Evolutionary conservation across 1,140 invertebrate genomes (phyloP), one percentile per base, ranked within the genome.

Genomic region (Pteromalus puparum): DNA sequence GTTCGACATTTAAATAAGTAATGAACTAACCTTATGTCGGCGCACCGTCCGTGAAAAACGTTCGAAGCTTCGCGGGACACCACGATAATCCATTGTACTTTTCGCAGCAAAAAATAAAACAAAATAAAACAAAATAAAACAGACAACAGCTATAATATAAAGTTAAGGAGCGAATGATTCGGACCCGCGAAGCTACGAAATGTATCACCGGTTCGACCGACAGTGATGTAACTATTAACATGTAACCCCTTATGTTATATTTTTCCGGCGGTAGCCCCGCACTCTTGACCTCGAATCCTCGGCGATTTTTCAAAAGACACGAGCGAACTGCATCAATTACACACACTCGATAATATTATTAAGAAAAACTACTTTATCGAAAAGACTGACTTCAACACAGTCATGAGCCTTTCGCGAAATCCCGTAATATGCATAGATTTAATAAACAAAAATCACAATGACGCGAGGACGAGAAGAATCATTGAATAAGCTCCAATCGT

Each of bases 161-260:
- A 21, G 53, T 61, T 61, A 61, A n/a, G 21, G 21, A 15, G 53
- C 53, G 21, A 15, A 78, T 26, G 61, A 26, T 80, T 77, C 61
- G 67, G 34, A 81, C 81, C 83, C 28, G 38, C 77, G 87, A 83
- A 82, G 75, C 84, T 89, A 86, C 87, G 87, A 34, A 77, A 82
- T 84, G 38, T 61, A 61, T 85, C 75, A 78, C 67, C 85, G 87
- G 83, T 85, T 88, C 87, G 86, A 87, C 88, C 89, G 88, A 90
- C 90, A 91, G 90, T 92, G 91, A 92, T 93, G 90, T 92, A 92
- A 92, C 89, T 92, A 91, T 91, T 92, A 92, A 92, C 89, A 91
- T 91, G 88, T 93, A 93, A 92, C 84, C 89, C 89, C 87, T 92
- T 92, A 92, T 85, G 89, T 93, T 92, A 92, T 93, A 93, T 91